phyloP scores from a whole-genome alignment of 2,888 invertebrate species.

The Microctonus hyperodae region DNA sequence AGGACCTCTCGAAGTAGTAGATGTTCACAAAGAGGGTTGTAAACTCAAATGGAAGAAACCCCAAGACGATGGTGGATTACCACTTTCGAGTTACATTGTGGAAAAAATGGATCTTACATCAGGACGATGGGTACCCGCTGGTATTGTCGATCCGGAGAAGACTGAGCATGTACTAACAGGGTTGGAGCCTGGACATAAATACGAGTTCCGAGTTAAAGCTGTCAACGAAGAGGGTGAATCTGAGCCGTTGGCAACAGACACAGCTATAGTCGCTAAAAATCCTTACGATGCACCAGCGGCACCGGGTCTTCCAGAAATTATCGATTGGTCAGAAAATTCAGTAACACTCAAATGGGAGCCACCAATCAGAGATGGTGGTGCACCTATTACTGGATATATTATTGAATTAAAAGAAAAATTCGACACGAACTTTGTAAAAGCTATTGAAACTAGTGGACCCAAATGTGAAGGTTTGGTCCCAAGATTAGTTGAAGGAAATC shows the following conservation, averaged over 20 bases:
- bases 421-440: slow-evolving; percentile 83
- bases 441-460: slow-evolving; percentile 83
- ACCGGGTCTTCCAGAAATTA: slow-evolving; percentile 89
- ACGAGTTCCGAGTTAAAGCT: slow-evolving; percentile 97
- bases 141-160: slow-evolving; percentile 81
- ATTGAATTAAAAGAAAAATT: slow-evolving; percentile 93
- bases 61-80: slow-evolving; percentile 94
- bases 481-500: slow-evolving; percentile 90
- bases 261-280: slow-evolving; percentile 93
- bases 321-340: slow-evolving; percentile 90
- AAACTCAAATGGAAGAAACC: slow-evolving; percentile 94
- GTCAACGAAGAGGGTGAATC: slow-evolving; percentile 97
- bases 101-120: slow-evolving; percentile 94
- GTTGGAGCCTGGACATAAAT: slow-evolving; percentile 92
- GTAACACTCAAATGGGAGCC: slow-evolving; percentile 92
- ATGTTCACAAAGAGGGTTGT: slow-evolving; percentile 93
- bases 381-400: slow-evolving; percentile 92
- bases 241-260: slow-evolving; percentile 90
- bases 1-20: slow-evolving; percentile 89
- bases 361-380: slow-evolving; percentile 88
- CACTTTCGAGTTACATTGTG: slow-evolving; percentile 87
- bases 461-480: slow-evolving; percentile 87
- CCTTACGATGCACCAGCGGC: slow-evolving; percentile 90
- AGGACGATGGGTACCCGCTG: slow-evolving; percentile 89
- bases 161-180: slow-evolving; percentile 86